Evolutionary conservation across 92 coral and sea anemone species (phyloP).

Genomic region (Heliopora coerulea): DNA sequence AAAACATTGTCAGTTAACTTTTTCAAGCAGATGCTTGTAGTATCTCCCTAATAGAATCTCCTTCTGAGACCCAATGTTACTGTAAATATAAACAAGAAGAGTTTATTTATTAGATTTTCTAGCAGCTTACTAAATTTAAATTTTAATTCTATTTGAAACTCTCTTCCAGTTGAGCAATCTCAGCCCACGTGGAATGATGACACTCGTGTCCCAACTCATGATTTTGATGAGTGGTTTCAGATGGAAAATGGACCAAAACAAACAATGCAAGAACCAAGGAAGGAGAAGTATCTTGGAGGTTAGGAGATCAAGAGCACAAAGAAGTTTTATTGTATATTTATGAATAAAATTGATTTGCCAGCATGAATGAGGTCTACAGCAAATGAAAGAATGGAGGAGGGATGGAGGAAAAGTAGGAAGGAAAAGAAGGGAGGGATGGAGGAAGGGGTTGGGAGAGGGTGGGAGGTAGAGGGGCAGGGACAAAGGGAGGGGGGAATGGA

Average conservation of each 20-base stretch:
- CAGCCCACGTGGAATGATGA: slow-evolving; percentile 62
- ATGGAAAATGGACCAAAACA: slow-evolving; percentile 48
- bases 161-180: neutral
- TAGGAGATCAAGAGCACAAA: too few species aligned
- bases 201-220: slow-evolving; percentile 77
- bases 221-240: slow-evolving; percentile 88
- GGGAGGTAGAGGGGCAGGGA: neutral
- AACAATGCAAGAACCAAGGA: neutral
- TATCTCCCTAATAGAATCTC: too few species aligned
- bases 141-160: too few species aligned
- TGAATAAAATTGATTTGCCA: neutral
- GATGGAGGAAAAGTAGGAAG: neutral
- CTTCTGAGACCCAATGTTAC: too few species aligned
- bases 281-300: slow-evolving; percentile 26
- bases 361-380: too few species aligned
- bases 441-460: neutral
- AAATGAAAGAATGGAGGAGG: neutral
- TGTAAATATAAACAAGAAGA: too few species aligned
- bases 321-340: neutral
- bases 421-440: neutral
- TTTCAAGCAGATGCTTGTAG: too few species aligned
- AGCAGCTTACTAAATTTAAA: too few species aligned
- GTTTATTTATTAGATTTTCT: too few species aligned
- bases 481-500: neutral
- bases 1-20: too few species aligned